Evolutionary conservation across 2,888 invertebrate genomes (phyloP).

Genomic region (Phlogophora meticulosa): DNA sequence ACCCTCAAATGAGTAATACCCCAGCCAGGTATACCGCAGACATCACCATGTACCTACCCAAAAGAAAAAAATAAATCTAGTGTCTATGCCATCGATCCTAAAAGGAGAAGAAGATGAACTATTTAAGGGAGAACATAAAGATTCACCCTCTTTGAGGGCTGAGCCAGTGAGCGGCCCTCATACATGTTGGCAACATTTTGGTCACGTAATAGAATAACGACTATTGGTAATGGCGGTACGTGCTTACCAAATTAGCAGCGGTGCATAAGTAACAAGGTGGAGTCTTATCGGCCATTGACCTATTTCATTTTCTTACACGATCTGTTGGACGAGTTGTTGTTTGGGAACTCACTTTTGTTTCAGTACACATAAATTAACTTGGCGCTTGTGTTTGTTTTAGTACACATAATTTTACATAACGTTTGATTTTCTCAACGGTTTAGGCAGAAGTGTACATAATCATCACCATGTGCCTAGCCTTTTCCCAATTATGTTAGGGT

Average conservation of each 20-base stretch:
- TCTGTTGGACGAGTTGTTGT: background rate
- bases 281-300: conserved; percentile 35
- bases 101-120: conserved; percentile 14
- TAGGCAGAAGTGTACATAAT: too few relatives aligned
- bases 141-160: conserved; percentile 11
- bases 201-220: conserved; percentile 64
- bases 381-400: too few relatives aligned
- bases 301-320: conserved; percentile 27
- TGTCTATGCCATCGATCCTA: background rate
- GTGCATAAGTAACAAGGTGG: conserved; percentile 55
- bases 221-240: conserved; percentile 54
- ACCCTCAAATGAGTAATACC: too few relatives aligned
- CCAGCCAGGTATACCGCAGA: too few relatives aligned
- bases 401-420: too few relatives aligned
- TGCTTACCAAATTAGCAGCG: conserved; percentile 56
- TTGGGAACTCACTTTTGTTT: conserved; percentile 1
- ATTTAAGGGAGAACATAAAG: conserved; percentile 31
- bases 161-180: conserved; percentile 25
- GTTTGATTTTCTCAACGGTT: too few relatives aligned
- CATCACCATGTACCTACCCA: too few relatives aligned
- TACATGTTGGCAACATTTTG: conserved; percentile 38
- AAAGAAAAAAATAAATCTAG: too few relatives aligned
- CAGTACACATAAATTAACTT: too few relatives aligned
- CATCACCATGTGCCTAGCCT: too few relatives aligned
- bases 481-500: too few relatives aligned